Percentiles rank a stretch among this genome's conserved stretches.
These are phyloP conservation scores for Poeciliopsis occidentalis DNA, from an alignment of 2,113 vertebrate species.

Conservation along the genomic window DNA sequence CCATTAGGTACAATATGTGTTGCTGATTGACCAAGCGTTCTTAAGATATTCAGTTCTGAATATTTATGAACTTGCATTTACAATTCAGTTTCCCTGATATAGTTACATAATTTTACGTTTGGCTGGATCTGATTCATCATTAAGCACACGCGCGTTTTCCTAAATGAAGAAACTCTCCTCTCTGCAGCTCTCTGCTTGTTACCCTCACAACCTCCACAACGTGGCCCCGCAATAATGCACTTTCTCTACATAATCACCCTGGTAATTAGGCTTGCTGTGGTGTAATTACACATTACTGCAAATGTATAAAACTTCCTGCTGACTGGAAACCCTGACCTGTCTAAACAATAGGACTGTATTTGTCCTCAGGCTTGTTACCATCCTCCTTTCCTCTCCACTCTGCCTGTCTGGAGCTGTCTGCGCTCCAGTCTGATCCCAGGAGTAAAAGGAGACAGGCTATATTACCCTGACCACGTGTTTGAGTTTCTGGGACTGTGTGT, in stretches of 20 bases:
- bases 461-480: conserved; percentile 32
- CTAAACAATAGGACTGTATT: conserved; percentile 57
- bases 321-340: conserved; percentile 57
- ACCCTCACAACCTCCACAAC: conserved; percentile 26
- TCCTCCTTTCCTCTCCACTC: conserved; percentile 50
- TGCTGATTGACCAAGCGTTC: too few species aligned
- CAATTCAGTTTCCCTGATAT: too few species aligned
- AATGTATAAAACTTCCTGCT: conserved; percentile 56
- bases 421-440: conserved; percentile 50
- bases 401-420: conserved; percentile 50
- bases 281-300: conserved; percentile 60
- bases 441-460: conserved; percentile 42
- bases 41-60: too few species aligned
- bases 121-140: background rate
- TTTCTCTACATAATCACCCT: conserved; percentile 43
- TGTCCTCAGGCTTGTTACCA: conserved; percentile 56
- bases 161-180: background rate
- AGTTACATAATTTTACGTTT: background rate
- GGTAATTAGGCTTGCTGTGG: conserved; percentile 47
- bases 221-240: conserved; percentile 28
- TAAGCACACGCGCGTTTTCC: background rate
- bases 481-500: conserved; percentile 36
- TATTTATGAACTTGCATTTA: too few species aligned
- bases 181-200: conserved; percentile 8
- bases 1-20: too few species aligned